Evolutionary conservation across 1,140 invertebrate genomes (phyloP), one percentile per base, ranked within the genome.

Genomic region (Himalopsyche phryganea): DNA sequence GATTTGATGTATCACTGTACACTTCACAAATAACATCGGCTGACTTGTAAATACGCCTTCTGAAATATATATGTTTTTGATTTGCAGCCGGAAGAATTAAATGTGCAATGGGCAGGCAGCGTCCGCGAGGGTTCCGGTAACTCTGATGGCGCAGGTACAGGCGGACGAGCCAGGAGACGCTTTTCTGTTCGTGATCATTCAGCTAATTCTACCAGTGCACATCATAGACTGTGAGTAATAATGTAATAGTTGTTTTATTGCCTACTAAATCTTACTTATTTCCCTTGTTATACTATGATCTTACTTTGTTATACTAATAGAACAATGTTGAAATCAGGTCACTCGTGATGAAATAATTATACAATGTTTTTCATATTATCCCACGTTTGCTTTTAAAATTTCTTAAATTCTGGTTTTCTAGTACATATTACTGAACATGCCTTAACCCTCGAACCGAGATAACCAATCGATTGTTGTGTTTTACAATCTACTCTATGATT

Each of bases 141-240:
- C 72, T 23, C 68, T 63, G 38, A 42, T 69, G 15, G 73, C 72
- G 38, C 40, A 69, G n/a, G 72, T 71, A 6, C 63, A 63, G 18
- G 71, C 63, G 69, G 73, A 17, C 66, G 66, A 6, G 68, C 88
- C 18, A 83, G 89, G 69, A 81, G 94, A 65, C 81, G 93, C 68
- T 97, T 96, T 78, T 95, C 93, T 2, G 81, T 98, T 6, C 81
- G 91, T 42, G 92, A 94, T 81, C 74, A 75, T 35, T 71, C 71
- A 0, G 69, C 75, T 0, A 71, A 72, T 2, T 44, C 55, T 6
- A 47, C 52, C 19, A 75, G 74, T 50, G 75, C 74, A 13, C 75
- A 78, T 45, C 75, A 73, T 55, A 67, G 74, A 69, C 65, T 78
- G 76, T 78, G 51, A 75, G 75, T 70, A 13, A n/a, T n/a, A n/a